A percentile compares a stretch with the other conserved stretches of the same genome.
Conservation (phyloP, 2,113 vertebrate species). For the Callithrix jacchus region DNA sequence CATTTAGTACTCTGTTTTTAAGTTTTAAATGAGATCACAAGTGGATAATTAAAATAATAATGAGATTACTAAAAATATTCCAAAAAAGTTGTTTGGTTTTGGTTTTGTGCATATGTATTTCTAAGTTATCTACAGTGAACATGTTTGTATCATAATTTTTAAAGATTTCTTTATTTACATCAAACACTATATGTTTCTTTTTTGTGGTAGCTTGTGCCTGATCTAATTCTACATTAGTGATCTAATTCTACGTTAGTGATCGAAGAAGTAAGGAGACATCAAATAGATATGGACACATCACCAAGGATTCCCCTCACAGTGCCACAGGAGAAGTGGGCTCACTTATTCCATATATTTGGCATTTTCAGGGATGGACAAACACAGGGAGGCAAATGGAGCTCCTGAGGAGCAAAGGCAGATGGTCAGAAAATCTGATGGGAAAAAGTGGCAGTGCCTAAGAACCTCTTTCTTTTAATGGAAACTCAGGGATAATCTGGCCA, state of each 20-base stretch:
- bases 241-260: background rate
- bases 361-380: background rate
- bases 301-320: background rate
- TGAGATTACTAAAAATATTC: background rate
- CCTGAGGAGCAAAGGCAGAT: no score
- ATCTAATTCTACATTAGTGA: background rate
- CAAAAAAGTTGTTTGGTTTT: background rate
- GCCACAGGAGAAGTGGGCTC: background rate
- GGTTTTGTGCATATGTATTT: background rate
- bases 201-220: background rate
- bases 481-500: background rate
- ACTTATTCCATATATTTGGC: background rate
- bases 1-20: background rate
- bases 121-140: background rate
- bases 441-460: background rate
- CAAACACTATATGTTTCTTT: background rate
- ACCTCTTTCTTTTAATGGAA: background rate
- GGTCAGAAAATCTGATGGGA: background rate
- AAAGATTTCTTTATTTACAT: conserved; percentile 13
- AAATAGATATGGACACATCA: no score
- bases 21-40: background rate
- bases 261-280: background rate
- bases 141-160: background rate
- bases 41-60: background rate
- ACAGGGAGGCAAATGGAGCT: background rate